A percentile compares a stretch with the other conserved stretches of the same genome.
phyloP scores from a whole-genome alignment of 2,797 vertebrate species.

The Sebastes oblongus region DNA sequence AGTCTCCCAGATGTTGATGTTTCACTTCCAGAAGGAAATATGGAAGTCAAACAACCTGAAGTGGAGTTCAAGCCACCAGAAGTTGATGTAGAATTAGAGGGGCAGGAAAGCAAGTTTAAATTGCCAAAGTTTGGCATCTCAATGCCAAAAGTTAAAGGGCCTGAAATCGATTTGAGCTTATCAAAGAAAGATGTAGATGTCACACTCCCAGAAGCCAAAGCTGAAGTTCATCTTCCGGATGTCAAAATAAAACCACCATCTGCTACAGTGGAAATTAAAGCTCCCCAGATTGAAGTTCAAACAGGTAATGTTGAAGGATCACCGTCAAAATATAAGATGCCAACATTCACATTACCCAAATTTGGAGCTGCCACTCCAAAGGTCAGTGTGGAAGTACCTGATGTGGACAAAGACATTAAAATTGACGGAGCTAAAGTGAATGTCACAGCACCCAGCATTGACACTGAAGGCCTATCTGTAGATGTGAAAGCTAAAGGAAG shows the following conservation, averaged over 20 bases:
- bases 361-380: conserved; percentile 41
- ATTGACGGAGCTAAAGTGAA: background rate
- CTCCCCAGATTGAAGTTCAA: conserved; percentile 12
- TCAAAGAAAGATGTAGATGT: conserved; percentile 58
- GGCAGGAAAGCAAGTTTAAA: conserved; percentile 37
- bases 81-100: conserved; percentile 29
- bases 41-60: conserved; percentile 41
- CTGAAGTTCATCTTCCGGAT: conserved; percentile 23
- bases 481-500: conserved; percentile 34
- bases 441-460: background rate
- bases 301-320: conserved; percentile 1
- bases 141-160: conserved; percentile 19
- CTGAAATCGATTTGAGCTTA: conserved; percentile 30
- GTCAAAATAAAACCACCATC: conserved; percentile 19
- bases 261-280: conserved; percentile 29
- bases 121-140: background rate
- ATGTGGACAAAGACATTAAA: conserved; percentile 42
- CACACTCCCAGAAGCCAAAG: conserved; percentile 24
- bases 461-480: conserved; percentile 12
- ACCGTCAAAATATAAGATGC: conserved; percentile 52
- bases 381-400: conserved; percentile 20
- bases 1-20: conserved; percentile 33
- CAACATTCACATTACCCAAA: conserved; percentile 47
- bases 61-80: conserved; percentile 26
- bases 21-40: conserved; percentile 22